Evolutionary conservation across 2,888 invertebrate species (phyloP).

Genomic region (Drosophila villosipedis): DNA sequence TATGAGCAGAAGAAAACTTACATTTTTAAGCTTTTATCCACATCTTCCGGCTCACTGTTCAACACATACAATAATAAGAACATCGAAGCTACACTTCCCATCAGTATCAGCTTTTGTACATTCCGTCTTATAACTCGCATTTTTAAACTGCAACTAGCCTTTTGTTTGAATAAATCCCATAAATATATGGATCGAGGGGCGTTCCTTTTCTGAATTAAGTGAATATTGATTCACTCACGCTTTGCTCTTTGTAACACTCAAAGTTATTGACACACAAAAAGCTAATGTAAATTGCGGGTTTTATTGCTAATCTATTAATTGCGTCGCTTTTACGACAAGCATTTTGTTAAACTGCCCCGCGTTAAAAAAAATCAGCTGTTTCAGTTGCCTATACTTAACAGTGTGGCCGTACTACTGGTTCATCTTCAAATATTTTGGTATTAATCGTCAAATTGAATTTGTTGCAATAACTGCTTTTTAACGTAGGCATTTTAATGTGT

Average conservation of each 20-base stretch:
- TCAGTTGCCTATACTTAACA: neutral
- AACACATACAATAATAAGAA: conserved; percentile 51
- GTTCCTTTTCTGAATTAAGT: neutral
- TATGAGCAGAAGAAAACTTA: conserved; percentile 36
- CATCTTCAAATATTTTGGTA: conserved; percentile 6
- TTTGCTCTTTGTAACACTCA: neutral
- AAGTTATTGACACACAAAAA: neutral
- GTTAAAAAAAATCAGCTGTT: conserved; percentile 19
- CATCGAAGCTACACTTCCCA: conserved; percentile 19
- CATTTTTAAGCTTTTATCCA: conserved; percentile 68
- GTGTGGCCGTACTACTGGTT: conserved; percentile 2
- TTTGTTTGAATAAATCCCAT: conserved; percentile 6
- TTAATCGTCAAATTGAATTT: neutral
- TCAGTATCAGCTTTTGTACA: conserved; percentile 56
- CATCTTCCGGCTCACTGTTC: conserved; percentile 44
- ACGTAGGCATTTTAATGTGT: neutral
- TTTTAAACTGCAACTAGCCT: conserved; percentile 24
- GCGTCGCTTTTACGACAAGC: neutral
- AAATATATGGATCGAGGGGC: neutral
- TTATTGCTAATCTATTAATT: neutral
- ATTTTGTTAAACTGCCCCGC: conserved; percentile 28
- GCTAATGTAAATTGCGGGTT: too few relatives aligned
- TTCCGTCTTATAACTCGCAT: conserved; percentile 70
- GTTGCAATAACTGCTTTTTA: neutral
- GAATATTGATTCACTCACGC: neutral